Evolutionary conservation across 2,113 vertebrate genomes (phyloP), one percentile per base, ranked within the genome.

Genomic region (Turnix velox): DNA sequence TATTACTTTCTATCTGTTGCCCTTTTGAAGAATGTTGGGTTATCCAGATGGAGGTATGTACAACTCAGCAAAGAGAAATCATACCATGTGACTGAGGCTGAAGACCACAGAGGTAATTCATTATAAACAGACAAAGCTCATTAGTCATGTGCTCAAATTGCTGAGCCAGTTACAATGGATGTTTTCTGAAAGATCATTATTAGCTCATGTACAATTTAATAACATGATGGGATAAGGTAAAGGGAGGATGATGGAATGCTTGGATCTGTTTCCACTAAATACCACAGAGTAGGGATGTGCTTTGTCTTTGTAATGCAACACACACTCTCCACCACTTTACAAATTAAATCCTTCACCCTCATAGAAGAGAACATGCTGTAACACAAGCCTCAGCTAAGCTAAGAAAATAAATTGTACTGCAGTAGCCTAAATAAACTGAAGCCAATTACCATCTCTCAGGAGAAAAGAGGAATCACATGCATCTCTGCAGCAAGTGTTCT

Each of bases 341-440:
- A 92, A 79, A 95, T 79, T 77, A 95, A 96, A 87, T 55, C 63
- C 31, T 62, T 91, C 66, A 83, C 30, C 18, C 71, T 88, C 52
- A 31, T 27, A 58, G 62, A 94, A 91, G 71, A 82, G 88, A 95
- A 94, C 69, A 82, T 51, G 35, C 57, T 78, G 61, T 81, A 96
- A 83, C n/a, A 77, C 30, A 37, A 95, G 54, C 72, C 89, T 83
- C 54, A 67, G 57, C 39, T 85, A 84, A 81, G 31, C 74, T 72
- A 72, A 92, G 88, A 82, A 93, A 94, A 94, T 87, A 95, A 93
- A 95, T 94, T 91, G 82, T 79, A 92, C 75, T 94, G 89, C 84
- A 94, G 87, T 51, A 95, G 68, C 79, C 68, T 87, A 94, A 84
- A 91, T 88, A 95, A 96, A 96, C 84, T 89, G 80, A 85, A 96